Evolutionary conservation across 2,888 invertebrate species (phyloP).

Genomic region (Bhutanitis thaidina): DNA sequence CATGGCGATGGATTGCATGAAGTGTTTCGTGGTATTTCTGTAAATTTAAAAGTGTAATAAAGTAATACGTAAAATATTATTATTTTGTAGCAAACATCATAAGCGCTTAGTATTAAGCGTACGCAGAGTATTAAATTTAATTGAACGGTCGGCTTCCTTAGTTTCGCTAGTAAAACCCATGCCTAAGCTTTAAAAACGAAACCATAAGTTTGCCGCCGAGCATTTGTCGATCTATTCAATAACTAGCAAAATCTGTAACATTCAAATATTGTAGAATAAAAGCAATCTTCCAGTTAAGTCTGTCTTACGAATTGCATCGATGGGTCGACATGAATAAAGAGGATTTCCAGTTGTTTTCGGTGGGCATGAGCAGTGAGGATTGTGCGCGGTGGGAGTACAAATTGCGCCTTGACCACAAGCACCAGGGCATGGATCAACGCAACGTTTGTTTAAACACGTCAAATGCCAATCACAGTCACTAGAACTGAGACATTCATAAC

Average conservation of each 20-base stretch:
- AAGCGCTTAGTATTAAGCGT: slow-evolving; percentile 46
- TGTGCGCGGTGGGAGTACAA: slow-evolving; percentile 85
- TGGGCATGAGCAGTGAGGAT: slow-evolving; percentile 85
- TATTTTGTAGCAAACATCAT: slow-evolving; percentile 39
- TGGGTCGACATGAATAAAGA: slow-evolving; percentile 82
- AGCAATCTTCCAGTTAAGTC: slow-evolving; percentile 55
- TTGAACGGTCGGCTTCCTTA: slow-evolving; percentile 40
- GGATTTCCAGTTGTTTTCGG: slow-evolving; percentile 86
- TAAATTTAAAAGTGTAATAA: slow-evolving; percentile 30
- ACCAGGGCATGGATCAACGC: slow-evolving; percentile 87
- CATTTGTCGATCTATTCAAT: slow-evolving; percentile 15
- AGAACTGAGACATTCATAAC: slow-evolving; percentile 85
- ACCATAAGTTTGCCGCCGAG: slow-evolving; percentile 42
- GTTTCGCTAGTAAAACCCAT: slow-evolving; percentile 76
- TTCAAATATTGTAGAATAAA: slow-evolving; percentile 19
- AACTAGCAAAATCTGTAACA: slow-evolving; percentile 27
- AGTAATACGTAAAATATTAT: slow-evolving; percentile 12
- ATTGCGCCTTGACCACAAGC: slow-evolving; percentile 86
- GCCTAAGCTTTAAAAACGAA: slow-evolving; percentile 78
- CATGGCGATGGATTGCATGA: slow-evolving; percentile 94
- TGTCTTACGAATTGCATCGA: slow-evolving; percentile 72
- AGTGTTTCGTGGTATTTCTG: slow-evolving; percentile 76
- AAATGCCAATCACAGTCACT: slow-evolving; percentile 85
- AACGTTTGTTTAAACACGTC: slow-evolving; percentile 85
- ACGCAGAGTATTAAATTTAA: slow-evolving; percentile 26